phyloP scores from a whole-genome alignment of 2,113 vertebrate species.

The Amazona guildingii region DNA sequence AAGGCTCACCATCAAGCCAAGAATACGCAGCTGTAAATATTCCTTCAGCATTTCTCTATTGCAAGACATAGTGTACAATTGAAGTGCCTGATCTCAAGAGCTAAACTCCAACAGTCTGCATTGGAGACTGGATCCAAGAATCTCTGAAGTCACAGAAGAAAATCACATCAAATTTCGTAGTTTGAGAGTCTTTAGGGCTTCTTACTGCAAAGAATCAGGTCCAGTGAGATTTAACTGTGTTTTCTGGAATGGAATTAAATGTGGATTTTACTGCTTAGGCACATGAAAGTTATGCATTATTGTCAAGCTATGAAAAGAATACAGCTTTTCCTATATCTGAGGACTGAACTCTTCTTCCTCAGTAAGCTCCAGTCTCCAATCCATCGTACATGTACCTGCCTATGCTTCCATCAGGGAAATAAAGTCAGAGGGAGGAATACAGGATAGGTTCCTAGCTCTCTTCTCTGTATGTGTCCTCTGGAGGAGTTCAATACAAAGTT shows the following conservation, averaged over 20 bases:
- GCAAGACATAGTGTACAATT: neutral
- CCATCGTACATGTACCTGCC: fast-evolving
- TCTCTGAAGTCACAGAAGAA: neutral
- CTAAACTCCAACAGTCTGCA: neutral
- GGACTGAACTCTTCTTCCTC: neutral
- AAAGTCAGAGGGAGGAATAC: neutral
- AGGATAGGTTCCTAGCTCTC: neutral
- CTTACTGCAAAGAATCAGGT: neutral
- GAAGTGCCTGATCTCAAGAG: neutral
- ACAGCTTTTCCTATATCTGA: neutral
- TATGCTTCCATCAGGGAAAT: neutral
- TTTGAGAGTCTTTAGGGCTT: neutral
- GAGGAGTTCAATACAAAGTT: neutral
- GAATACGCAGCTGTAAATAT: slow-evolving; percentile 26
- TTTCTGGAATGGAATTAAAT: neutral
- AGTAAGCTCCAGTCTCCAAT: neutral
- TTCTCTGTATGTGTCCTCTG: neutral
- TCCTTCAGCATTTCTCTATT: neutral
- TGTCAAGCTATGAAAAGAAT: neutral
- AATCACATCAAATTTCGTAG: neutral
- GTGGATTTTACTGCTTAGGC: neutral
- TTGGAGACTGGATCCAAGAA: neutral
- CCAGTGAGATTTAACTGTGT: neutral
- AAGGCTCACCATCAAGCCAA: neutral
- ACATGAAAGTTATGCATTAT: neutral